These are phyloP conservation scores for Apocheima hispidaria DNA, from an alignment of 2,888 invertebrate species.

Conservation along the genomic window DNA sequence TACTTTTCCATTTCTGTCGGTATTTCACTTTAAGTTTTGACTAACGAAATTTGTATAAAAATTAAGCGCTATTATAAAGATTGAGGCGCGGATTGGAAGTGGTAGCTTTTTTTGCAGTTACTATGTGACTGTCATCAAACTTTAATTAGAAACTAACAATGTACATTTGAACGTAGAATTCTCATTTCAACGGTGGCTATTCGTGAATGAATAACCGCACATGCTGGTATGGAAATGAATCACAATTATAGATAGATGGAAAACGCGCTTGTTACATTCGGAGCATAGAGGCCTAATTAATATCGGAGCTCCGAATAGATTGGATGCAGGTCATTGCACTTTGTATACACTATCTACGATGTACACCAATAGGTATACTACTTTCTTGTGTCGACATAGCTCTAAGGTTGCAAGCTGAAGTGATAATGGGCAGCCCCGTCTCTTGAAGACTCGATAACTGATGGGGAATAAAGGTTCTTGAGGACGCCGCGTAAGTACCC, in stretches of 20 bases:
- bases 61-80: too few relatives aligned
- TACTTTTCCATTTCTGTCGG: too few relatives aligned
- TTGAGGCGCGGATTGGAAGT: too few relatives aligned
- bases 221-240: constrained; percentile 28
- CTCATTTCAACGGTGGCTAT: constrained; percentile 17
- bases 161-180: constrained; percentile 8
- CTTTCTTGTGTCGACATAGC: too few relatives aligned
- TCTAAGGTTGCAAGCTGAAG: too few relatives aligned
- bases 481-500: too few relatives aligned
- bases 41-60: too few relatives aligned
- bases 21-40: too few relatives aligned
- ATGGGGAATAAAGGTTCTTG: too few relatives aligned
- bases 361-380: background rate
- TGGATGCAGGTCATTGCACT: constrained; percentile 31
- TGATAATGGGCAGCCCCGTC: too few relatives aligned
- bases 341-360: background rate
- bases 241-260: constrained; percentile 27
- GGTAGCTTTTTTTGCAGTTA: background rate
- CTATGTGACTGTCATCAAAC: background rate
- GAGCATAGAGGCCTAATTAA: constrained; percentile 37
- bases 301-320: constrained; percentile 35
- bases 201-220: constrained; percentile 31
- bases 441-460: too few relatives aligned
- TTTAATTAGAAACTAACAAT: background rate
- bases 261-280: constrained; percentile 29